phyloP scores from a whole-genome alignment of 1,140 invertebrate genomes.

The Tribolium madens region DNA sequence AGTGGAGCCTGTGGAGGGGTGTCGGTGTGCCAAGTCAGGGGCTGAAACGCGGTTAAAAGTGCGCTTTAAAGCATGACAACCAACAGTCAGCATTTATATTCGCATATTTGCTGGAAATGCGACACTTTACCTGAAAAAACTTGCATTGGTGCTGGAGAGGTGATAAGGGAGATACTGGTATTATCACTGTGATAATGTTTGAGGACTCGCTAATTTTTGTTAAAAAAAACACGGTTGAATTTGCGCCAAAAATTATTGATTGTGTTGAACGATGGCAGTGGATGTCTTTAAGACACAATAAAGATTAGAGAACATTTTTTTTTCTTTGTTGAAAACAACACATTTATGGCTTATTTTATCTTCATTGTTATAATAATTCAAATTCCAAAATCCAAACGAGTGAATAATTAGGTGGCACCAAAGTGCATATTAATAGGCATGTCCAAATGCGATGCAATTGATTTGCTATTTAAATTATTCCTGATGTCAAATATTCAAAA shows the following conservation, averaged over 20 bases:
- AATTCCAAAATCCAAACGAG: neutral
- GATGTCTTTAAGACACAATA: neutral
- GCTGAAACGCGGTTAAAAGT: neutral
- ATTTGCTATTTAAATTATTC: constrained; percentile 25
- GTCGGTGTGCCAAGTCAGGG: neutral
- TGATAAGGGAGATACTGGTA: neutral
- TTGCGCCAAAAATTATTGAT: too few species aligned
- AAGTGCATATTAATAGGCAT: constrained; percentile 27
- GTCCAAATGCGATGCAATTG: constrained; percentile 6
- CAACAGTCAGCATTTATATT: constrained; percentile 11
- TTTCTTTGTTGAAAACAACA: neutral
- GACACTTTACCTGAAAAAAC: neutral
- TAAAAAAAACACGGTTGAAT: neutral
- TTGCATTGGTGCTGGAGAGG: neutral
- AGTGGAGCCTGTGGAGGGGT: neutral
- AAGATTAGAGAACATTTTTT: neutral
- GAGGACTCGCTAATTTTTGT: neutral
- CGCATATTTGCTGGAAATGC: neutral
- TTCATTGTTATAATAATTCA: neutral
- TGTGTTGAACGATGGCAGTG: too few species aligned
- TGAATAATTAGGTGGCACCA: constrained; percentile 14
- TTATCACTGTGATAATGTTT: constrained; percentile 10
- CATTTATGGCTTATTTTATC: constrained; percentile 1
- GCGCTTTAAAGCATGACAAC: neutral
- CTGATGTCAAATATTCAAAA: neutral